These are phyloP conservation scores for Pangasius djambal DNA, from an alignment of 2,797 vertebrate species.

Conservation along the genomic window DNA sequence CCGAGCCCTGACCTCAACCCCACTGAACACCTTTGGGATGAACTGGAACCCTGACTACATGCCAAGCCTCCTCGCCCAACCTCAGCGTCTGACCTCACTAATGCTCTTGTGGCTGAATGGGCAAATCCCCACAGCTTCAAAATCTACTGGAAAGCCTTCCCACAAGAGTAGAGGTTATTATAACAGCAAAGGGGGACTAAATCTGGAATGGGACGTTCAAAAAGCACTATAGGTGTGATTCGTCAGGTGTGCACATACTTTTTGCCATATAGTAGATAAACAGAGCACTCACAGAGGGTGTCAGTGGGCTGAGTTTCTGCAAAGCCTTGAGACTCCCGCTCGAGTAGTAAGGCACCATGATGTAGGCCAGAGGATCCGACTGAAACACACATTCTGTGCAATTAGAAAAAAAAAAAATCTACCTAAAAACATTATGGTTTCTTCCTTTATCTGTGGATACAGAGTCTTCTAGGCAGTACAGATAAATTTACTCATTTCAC, in stretches of 20 bases:
- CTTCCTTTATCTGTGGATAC: background rate
- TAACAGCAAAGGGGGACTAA: background rate
- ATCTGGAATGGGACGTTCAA: background rate
- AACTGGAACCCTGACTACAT: background rate
- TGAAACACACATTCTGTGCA: slow-evolving; percentile 52
- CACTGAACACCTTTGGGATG: background rate
- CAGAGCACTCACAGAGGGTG: slow-evolving; percentile 71
- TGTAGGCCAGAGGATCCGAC: slow-evolving; percentile 80
- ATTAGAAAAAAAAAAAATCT: background rate
- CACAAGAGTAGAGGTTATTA: background rate
- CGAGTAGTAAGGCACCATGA: slow-evolving; percentile 80
- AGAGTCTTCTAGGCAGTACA: background rate
- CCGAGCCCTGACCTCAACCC: background rate
- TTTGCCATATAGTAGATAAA: background rate
- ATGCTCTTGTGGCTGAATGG: background rate
- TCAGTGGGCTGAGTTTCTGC: slow-evolving; percentile 73
- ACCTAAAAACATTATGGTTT: background rate
- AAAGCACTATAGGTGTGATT: background rate
- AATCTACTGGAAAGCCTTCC: background rate
- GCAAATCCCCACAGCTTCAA: background rate
- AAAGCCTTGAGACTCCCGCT: slow-evolving; percentile 70
- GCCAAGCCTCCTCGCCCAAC: background rate
- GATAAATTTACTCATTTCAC: background rate
- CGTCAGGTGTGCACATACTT: background rate
- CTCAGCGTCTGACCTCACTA: background rate